Evolutionary conservation across 2,113 vertebrate genomes (phyloP), one percentile per base, ranked within the genome.

Genomic region (Chlorodrepanis virens): DNA sequence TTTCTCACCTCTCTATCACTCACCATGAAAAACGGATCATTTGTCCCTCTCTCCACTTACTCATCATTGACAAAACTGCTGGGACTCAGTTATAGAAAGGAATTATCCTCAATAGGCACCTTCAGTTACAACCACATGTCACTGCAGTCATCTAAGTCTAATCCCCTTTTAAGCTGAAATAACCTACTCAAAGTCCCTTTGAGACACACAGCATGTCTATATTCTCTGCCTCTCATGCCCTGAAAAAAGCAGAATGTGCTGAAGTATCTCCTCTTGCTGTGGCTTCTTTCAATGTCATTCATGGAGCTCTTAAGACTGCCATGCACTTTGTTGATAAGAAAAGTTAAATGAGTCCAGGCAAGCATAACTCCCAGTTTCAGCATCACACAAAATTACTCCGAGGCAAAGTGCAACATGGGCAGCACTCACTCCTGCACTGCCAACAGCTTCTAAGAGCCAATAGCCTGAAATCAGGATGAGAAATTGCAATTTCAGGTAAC

Each of bases 121-220:
- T 97, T 96, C 86, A 94, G 95, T 95, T 97, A 94, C 82, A 97
- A 87, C 90, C 17, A 7, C 84, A 71, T 95, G 96, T 96, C 87
- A 91, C 96, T 83, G 91, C 93, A 97, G 96, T 74, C 92, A 83
- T 94, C 68, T 93, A 94, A 87, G 56, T 81, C 61, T 97, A 97
- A 97, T 97, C 95, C 93, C 88, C 96, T 97, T 97, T 97, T 94
- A 96, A 95, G 85, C 21, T 95, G 84, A 96, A 97, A 98, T 92
- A 97, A 96, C 80, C 82, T 93, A 94, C 78, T 94, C 70, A 94
- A 96, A 96, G 77, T 76, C 76, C 77, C 83, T 97, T 94, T 96
- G 93, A 97, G 83, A 86, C 28, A 94, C 93, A 83, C 92, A 96
- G 96, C 93, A 95, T 1, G 56, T 64, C 74, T 89, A 83, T 83